Base-by-base conservation (phyloP, 2,113 vertebrate species). In the Neogobius melanostomus region DNA sequence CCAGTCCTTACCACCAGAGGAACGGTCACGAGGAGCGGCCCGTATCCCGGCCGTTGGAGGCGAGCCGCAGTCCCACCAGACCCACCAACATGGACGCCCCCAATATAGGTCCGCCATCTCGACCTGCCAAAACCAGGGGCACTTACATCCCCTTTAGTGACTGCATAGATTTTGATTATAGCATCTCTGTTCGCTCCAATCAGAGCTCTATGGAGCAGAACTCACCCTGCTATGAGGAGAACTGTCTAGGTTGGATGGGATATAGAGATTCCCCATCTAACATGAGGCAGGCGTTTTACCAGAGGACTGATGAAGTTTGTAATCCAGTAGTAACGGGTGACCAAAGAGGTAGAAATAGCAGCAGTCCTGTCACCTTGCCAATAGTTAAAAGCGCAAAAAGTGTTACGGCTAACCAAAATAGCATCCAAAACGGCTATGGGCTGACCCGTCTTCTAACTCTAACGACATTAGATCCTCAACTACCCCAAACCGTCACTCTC, bases 41-140 rank as follows among this genome's bases (percentile, higher is more conserved):
- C 54, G 71, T 72, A 79, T 81, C 46, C 89, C 91, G 53, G 85
- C 84, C 82, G 10, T 28, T 21, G 44, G 91, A 85, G 5, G 91
- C 89, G 61, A 80, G 11, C 0, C 80, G 76, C 69, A 92, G 93
- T 66, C 91, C 92, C 50, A 86, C 88, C 54, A 88, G 88, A 77
- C 91, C 90, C 87, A 91, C 52, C 51, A 81, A 93, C 48, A 88
- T 91, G 57, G 95, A 93, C 71, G 95, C 92, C 88, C 95, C 91
- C 72, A 95, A 89, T 93, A 94, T 95, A 99, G 98, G 97, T 99
- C 95, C 96, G 93, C 92, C 96, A 91, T 95, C 93, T 87, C 83
- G 86, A 81, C 90, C 94, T 92, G 92, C 95, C 76, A 83, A 87
- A 86, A 93, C 93, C 93, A 95, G 93, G 92, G 92, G 89, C 87